Percentiles rank a stretch among this genome's conserved stretches.
phyloP scores from a whole-genome alignment of 2,888 invertebrate genomes.

The Phyto melanocephala region DNA sequence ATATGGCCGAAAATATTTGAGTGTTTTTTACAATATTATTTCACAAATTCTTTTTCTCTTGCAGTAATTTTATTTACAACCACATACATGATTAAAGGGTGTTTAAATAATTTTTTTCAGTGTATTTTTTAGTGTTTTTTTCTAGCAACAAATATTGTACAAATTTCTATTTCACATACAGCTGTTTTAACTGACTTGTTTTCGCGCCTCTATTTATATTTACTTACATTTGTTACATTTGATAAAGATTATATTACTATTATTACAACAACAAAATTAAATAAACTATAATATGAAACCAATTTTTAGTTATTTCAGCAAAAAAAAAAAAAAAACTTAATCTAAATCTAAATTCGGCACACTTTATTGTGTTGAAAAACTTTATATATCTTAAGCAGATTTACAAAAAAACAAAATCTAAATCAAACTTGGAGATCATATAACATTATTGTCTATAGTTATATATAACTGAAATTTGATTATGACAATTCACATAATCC shows the following conservation, averaged over 20 bases:
- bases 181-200: neutral
- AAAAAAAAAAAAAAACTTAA: neutral
- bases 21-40: neutral
- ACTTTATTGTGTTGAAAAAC: constrained; percentile 40
- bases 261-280: neutral
- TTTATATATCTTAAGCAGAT: constrained; percentile 51
- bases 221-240: neutral
- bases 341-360: too few relatives aligned
- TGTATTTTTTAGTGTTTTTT: neutral
- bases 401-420: constrained; percentile 29
- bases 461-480: constrained; percentile 54
- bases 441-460: constrained; percentile 34
- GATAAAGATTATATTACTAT: constrained; percentile 19
- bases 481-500: constrained; percentile 37
- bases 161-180: neutral
- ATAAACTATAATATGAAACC: constrained; percentile 35
- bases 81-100: too few relatives aligned
- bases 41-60: too few relatives aligned
- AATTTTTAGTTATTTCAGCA: neutral
- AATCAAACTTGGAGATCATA: constrained; percentile 39
- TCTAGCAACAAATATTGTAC: neutral
- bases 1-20: constrained; percentile 18
- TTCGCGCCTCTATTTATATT: neutral
- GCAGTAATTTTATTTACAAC: too few relatives aligned
- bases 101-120: neutral